phyloP scores from a whole-genome alignment of 2,113 vertebrate genomes.

The Coptodon bakossiorum region DNA sequence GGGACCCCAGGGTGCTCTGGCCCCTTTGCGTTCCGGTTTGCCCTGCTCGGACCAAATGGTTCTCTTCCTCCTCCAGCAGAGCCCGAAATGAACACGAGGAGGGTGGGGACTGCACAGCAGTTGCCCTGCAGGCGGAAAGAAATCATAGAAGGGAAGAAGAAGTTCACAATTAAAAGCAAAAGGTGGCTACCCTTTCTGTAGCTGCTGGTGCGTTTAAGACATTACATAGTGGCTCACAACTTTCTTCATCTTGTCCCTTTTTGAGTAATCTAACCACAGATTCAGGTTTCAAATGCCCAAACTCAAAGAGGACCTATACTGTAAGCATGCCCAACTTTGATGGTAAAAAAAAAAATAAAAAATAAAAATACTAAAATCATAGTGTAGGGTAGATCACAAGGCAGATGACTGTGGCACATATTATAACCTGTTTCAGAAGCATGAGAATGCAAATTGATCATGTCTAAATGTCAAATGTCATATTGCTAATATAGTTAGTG shows the following conservation, averaged over 20 bases:
- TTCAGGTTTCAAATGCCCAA: neutral
- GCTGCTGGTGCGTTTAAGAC: neutral
- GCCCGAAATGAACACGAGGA: constrained; percentile 83
- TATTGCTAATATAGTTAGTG: neutral
- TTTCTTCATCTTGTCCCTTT: neutral
- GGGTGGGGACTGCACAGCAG: constrained; percentile 69
- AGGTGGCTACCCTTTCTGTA: neutral
- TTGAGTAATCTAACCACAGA: neutral
- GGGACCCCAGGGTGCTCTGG: constrained; percentile 15
- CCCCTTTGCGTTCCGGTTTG: constrained; percentile 59
- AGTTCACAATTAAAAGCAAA: neutral
- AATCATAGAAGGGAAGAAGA: neutral
- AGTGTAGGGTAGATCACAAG: neutral
- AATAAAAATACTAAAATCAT: neutral
- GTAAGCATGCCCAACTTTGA: neutral
- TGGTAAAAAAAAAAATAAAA: neutral
- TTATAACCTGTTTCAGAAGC: neutral
- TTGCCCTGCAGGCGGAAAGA: constrained; percentile 66
- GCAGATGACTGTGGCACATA: neutral
- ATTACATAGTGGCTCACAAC: neutral
- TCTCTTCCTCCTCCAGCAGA: constrained; percentile 82
- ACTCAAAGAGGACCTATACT: neutral
- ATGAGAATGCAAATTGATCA: neutral
- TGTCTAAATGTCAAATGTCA: neutral
- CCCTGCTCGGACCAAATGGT: constrained; percentile 41